These are phyloP conservation scores for Python bivittatus DNA, from an alignment of 2,113 vertebrate species.

Conservation along the genomic window DNA sequence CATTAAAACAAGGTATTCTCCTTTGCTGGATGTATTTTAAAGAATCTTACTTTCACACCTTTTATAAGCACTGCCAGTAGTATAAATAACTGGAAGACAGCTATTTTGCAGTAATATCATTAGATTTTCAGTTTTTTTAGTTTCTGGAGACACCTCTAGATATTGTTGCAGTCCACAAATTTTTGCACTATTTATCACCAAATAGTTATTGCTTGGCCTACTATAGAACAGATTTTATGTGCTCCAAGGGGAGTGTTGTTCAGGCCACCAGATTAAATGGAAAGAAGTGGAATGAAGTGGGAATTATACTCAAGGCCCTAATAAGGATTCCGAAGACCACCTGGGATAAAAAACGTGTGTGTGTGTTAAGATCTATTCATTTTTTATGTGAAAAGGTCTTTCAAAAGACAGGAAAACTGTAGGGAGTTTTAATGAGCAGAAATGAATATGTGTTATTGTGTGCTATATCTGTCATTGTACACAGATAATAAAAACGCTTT, in stretches of 20 bases:
- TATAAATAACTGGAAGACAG: slow-evolving; percentile 22
- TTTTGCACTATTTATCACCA: slow-evolving; percentile 40
- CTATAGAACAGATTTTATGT: not conserved
- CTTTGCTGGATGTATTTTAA: slow-evolving; percentile 2
- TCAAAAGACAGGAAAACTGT: slow-evolving; percentile 55
- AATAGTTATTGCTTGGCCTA: not conserved
- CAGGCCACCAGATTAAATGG: slow-evolving; percentile 14
- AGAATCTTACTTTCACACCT: slow-evolving; percentile 16
- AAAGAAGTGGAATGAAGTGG: slow-evolving; percentile 31
- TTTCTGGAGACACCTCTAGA: slow-evolving; percentile 7
- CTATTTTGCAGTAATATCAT: slow-evolving; percentile 25
- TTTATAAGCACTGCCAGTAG: slow-evolving; percentile 46
- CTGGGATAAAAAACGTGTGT: slow-evolving; percentile 31
- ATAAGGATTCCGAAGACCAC: slow-evolving; percentile 25
- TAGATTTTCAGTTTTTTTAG: slow-evolving; percentile 42
- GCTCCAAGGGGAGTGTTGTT: slow-evolving; percentile 12
- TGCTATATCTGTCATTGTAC: slow-evolving; percentile 50
- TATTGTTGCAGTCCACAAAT: slow-evolving; percentile 11
- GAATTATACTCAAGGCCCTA: not conserved
- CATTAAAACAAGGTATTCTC: slow-evolving; percentile 39
- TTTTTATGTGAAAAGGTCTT: slow-evolving; percentile 57
- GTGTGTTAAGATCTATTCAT: slow-evolving; percentile 40
- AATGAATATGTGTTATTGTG: slow-evolving; percentile 46
- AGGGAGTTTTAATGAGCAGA: slow-evolving; percentile 50
- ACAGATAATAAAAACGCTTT: slow-evolving; percentile 64